Evolutionary conservation across 2,888 invertebrate genomes (phyloP), one percentile per base, ranked within the genome.

Genomic region (Odontothrips loti): DNA sequence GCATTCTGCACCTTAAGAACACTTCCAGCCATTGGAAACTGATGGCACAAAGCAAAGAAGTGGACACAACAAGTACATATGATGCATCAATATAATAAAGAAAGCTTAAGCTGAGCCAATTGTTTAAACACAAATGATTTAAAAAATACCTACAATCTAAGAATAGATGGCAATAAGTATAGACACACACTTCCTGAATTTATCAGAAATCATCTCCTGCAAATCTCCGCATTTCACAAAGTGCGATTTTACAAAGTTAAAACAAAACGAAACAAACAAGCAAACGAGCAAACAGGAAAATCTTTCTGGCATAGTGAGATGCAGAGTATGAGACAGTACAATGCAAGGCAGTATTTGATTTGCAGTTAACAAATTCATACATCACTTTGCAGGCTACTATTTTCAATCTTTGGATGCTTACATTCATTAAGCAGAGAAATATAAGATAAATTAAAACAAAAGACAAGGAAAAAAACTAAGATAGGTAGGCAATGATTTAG

Each of bases 401-500:
- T 75, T 23, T 75, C 11, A 27, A 75, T 75, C 68, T 75, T 75
- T 75, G 68, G 68, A 75, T 75, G 68, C 68, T 75, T 75, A 75
- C 23, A 12, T 27, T 75, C 68, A 75, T 27, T 75, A 75, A 75
- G 68, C 68, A 75, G 12, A 27, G 23, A 75, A 75, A 12, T 10
- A 23, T 1, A 75, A 11, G 12, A 27, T 27, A 27, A 75, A 27
- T 58, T 58, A 43, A 58, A n/a, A 58, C 12, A 58, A 58, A 58
- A 58, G 58, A 58, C 58, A 58, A 58, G 15, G 15, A 58, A 58
- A 58, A 51, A 58, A 58, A 58, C 58, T 20, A 17, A 58, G 58
- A 58, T 58, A 75, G 27, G 68, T 75, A 75, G 48, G 68, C 68
- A 75, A n/a, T 23, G 80, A 83, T 86, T 89, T 90, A 91, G 86